phyloP scores from a whole-genome alignment of 2,797 vertebrate genomes.

The Crenuchus spilurus region DNA sequence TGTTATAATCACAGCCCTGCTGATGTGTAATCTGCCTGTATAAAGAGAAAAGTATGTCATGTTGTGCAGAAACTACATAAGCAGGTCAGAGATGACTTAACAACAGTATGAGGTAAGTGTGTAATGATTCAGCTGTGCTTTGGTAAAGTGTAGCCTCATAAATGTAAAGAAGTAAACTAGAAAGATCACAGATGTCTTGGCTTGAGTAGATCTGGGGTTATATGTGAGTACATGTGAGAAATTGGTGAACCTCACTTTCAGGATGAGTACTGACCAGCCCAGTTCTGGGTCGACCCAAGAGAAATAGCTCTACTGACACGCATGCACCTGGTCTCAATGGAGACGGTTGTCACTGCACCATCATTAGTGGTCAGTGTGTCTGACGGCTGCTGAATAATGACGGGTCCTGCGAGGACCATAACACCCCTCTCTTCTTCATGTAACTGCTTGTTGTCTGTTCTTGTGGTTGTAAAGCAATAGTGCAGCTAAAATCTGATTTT shows the following conservation, averaged over 20 bases:
- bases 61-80: too few species aligned
- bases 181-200: too few species aligned
- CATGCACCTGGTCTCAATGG: conserved; percentile 61
- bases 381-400: background rate
- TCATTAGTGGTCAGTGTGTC: background rate
- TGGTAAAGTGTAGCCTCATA: too few species aligned
- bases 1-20: too few species aligned
- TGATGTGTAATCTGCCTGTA: too few species aligned
- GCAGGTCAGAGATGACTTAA: too few species aligned
- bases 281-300: background rate
- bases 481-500: background rate
- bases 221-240: conserved; percentile 17
- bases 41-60: too few species aligned
- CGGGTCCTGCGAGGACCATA: background rate
- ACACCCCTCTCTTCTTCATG: background rate
- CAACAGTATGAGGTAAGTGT: too few species aligned
- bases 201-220: too few species aligned
- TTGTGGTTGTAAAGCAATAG: background rate
- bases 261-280: background rate
- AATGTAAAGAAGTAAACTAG: too few species aligned
- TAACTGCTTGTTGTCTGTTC: background rate
- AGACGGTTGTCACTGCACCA: background rate
- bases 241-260: conserved; percentile 29
- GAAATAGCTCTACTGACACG: conserved; percentile 54
- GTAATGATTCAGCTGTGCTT: too few species aligned